Percentiles rank a stretch among this genome's conserved stretches.
Conservation (phyloP, 2,888 invertebrate species). For the Opisthograptis luteolata region DNA sequence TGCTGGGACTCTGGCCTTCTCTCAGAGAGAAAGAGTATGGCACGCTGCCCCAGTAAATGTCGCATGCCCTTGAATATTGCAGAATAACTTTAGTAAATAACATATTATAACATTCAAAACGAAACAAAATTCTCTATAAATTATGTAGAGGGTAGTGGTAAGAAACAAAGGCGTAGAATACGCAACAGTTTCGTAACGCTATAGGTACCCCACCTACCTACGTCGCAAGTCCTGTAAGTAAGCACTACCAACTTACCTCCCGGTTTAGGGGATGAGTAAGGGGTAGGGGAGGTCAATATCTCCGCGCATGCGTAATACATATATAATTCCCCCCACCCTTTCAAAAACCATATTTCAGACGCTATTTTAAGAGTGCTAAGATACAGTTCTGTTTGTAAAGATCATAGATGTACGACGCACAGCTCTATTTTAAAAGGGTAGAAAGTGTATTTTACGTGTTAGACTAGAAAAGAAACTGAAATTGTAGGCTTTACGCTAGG, state of each 20-base stretch:
- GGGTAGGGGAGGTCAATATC: slow-evolving; percentile 64
- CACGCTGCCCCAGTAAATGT: too few species aligned
- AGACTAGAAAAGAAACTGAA: not conserved
- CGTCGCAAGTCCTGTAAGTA: slow-evolving; percentile 55
- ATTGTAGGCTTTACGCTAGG: slow-evolving; percentile 5
- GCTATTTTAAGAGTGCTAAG: slow-evolving; percentile 18
- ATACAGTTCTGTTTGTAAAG: slow-evolving; percentile 1
- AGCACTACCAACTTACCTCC: slow-evolving; percentile 55
- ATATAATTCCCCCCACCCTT: slow-evolving; percentile 29
- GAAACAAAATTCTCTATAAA: too few species aligned
- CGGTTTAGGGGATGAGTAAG: slow-evolving; percentile 27
- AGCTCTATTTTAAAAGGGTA: not conserved
- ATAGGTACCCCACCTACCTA: slow-evolving; percentile 37
- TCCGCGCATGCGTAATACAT: slow-evolving; percentile 62
- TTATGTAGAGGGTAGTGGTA: too few species aligned
- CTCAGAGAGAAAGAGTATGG: too few species aligned
- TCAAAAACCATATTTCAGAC: slow-evolving; percentile 22
- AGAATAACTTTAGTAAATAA: too few species aligned
- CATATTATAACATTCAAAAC: too few species aligned
- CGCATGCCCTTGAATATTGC: too few species aligned
- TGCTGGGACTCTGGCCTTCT: too few species aligned
- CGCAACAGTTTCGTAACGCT: slow-evolving; percentile 4
- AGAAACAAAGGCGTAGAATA: too few species aligned
- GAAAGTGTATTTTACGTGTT: not conserved
- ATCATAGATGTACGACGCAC: not conserved